Conservation (phyloP, 2,888 invertebrate species). For the Phyllotreta striolata region DNA sequence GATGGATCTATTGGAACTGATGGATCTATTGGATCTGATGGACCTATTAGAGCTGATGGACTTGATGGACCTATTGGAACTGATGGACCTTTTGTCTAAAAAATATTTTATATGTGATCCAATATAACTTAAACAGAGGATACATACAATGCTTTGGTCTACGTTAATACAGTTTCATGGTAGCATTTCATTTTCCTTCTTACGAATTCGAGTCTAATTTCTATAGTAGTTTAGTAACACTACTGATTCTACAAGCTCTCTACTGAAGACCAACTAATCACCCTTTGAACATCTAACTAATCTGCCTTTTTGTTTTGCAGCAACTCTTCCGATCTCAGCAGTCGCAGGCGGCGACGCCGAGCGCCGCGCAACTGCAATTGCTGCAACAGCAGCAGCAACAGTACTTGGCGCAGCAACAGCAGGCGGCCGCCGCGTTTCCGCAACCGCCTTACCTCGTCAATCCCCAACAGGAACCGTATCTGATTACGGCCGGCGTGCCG, state of each 20-base stretch:
- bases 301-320: slow-evolving; percentile 65
- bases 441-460: slow-evolving; percentile 83
- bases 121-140: too few species aligned
- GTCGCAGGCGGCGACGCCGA: slow-evolving; percentile 74
- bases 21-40: too few species aligned
- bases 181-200: neutral
- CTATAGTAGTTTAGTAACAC: too few species aligned
- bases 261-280: too few species aligned
- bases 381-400: slow-evolving; percentile 80
- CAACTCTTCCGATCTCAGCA: slow-evolving; percentile 90
- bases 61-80: too few species aligned
- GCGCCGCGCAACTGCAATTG: slow-evolving; percentile 75
- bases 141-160: too few species aligned
- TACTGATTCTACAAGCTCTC: too few species aligned
- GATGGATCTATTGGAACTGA: too few species aligned
- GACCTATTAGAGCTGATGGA: too few species aligned
- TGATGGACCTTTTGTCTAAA: too few species aligned
- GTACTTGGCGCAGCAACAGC: slow-evolving; percentile 75
- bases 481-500: slow-evolving; percentile 83
- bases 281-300: neutral
- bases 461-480: slow-evolving; percentile 75
- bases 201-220: neutral
- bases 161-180: too few species aligned
- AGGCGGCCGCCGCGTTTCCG: slow-evolving; percentile 62
- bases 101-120: too few species aligned